These are phyloP conservation scores for Trachymyrmex cornetzi DNA, from an alignment of 1,140 invertebrate genomes.

Conservation along the genomic window DNA sequence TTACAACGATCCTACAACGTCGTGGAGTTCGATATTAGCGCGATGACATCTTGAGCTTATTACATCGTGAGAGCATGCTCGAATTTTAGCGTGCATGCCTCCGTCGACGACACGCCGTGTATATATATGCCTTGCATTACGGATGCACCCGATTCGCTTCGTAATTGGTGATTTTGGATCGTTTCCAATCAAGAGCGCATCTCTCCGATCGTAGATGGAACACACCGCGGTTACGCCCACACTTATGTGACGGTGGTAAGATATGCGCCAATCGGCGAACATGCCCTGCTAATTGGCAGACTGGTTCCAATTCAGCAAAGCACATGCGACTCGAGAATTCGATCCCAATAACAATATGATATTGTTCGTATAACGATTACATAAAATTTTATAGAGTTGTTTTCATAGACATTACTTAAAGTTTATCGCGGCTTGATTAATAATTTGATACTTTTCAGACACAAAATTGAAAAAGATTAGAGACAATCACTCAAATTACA, in stretches of 20 bases:
- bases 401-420: not conserved
- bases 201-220: constrained; percentile 24
- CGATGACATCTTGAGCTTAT: constrained; percentile 77
- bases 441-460: not conserved
- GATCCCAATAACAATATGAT: not conserved
- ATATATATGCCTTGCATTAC: constrained; percentile 30
- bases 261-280: constrained; percentile 53
- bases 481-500: not conserved
- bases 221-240: constrained; percentile 17
- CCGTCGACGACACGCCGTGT: constrained; percentile 15
- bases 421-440: not conserved
- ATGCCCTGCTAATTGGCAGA: constrained; percentile 42
- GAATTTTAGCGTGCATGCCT: constrained; percentile 67
- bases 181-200: constrained; percentile 56
- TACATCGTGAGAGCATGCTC: constrained; percentile 51
- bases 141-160: constrained; percentile 30
- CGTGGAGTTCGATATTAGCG: constrained; percentile 73
- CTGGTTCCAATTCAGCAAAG: constrained; percentile 6
- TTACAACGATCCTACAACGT: not conserved
- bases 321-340: constrained; percentile 5
- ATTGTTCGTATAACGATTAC: not conserved
- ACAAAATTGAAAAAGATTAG: not conserved
- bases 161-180: constrained; percentile 60
- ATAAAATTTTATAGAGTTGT: not conserved
- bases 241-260: constrained; percentile 30